These are phyloP conservation scores for Cinara cedri DNA, from an alignment of 2,888 invertebrate species.

Conservation along the genomic window DNA sequence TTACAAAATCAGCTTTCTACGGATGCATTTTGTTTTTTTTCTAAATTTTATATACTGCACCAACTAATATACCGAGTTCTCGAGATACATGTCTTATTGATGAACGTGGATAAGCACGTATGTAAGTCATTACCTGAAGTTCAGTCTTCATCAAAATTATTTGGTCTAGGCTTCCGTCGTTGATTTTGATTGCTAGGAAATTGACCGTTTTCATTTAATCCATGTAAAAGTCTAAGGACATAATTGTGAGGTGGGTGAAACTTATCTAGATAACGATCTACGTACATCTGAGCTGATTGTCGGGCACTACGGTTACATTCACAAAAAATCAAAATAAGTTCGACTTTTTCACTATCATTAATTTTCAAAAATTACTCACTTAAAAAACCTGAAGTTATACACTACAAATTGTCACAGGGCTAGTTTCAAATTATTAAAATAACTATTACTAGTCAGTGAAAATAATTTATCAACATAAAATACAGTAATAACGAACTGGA, in stretches of 20 bases:
- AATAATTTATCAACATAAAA: too few species aligned
- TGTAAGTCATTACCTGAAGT: background rate
- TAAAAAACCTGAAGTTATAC: too few species aligned
- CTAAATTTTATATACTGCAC: background rate
- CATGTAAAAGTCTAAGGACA: slow-evolving; percentile 9
- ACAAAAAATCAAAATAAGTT: background rate
- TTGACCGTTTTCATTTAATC: background rate
- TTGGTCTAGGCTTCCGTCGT: slow-evolving; percentile 5
- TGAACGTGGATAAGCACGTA: slow-evolving; percentile 1
- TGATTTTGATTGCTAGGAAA: background rate
- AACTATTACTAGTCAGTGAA: too few species aligned
- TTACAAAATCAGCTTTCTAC: too few species aligned
- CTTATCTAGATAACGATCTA: slow-evolving; percentile 7
- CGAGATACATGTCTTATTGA: background rate
- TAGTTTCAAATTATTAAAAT: too few species aligned
- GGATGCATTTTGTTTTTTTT: background rate
- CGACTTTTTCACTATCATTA: slow-evolving; percentile 5
- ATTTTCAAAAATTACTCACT: too few species aligned
- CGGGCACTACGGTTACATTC: background rate
- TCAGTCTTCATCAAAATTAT: slow-evolving; percentile 13
- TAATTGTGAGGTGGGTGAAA: slow-evolving; percentile 11
- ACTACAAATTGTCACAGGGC: too few species aligned
- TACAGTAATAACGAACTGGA: too few species aligned
- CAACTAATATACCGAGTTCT: slow-evolving; percentile 12
- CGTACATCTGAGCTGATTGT: background rate